These are phyloP conservation scores for Coptotermes formosanus DNA, from an alignment of 1,140 invertebrate species.

Conservation along the genomic window DNA sequence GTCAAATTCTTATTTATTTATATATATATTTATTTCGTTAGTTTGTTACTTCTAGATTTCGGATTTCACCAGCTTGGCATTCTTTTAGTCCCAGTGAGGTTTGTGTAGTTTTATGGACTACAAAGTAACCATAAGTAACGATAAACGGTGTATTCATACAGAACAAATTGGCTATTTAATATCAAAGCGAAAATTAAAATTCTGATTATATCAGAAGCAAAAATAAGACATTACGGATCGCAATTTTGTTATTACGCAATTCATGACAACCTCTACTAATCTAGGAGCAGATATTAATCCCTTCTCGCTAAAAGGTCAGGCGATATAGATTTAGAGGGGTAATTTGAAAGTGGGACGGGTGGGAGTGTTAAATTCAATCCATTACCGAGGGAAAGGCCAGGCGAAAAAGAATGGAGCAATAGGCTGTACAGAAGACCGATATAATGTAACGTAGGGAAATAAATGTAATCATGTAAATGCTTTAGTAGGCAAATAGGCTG, in stretches of 20 bases:
- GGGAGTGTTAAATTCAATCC: background rate
- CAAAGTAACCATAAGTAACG: no score
- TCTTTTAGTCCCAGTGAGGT: no score
- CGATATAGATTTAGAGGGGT: background rate
- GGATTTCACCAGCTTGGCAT: no score
- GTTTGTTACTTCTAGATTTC: no score
- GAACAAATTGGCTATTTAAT: no score
- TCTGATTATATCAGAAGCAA: background rate
- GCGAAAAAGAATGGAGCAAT: background rate
- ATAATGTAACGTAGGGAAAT: background rate
- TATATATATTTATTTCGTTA: no score
- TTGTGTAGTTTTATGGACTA: no score
- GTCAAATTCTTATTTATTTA: no score
- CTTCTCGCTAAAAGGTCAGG: background rate
- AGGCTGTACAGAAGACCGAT: background rate
- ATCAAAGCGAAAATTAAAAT: background rate
- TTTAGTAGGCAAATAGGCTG: background rate
- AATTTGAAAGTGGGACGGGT: background rate
- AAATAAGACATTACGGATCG: background rate
- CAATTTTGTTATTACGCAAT: background rate
- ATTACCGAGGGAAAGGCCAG: background rate
- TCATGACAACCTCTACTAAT: background rate
- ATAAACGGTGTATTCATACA: no score
- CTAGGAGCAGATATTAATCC: background rate
- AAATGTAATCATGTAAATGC: slow-evolving; percentile 10